Base-by-base conservation (phyloP, 1,140 invertebrate species). In the Doryteuthis pealeii region DNA sequence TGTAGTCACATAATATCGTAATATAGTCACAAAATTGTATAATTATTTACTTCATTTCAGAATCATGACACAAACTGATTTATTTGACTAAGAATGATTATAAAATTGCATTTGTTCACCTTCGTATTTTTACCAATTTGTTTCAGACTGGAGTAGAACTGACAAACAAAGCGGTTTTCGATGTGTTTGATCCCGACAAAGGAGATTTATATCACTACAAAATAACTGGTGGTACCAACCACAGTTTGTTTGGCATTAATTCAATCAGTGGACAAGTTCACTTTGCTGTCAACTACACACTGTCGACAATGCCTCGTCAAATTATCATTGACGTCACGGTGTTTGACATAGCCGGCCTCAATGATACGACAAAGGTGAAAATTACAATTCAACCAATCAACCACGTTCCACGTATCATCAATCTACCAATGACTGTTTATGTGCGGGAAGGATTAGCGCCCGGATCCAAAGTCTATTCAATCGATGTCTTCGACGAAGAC, bases 241-340 rank as follows among this genome's bases (percentile, higher is more conserved):
- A 35, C 28, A 68, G 66, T 68, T 30, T 68, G 2, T 68, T 68
- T 68, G 32, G 22, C 8, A 68, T 68, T 30, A 30, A 68, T 68
- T 18, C 26, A 1, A 68, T 22, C 22, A 68, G n/a, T 26, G 66
- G 66, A 28, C 22, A 68, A 68, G 5, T 68, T 18, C 18, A 35
- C 66, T 68, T 68, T 68, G 66, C 66, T 22, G 66, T 68, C 32
- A 35, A 68, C 1, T 68, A 32, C 66, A 31, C 15, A 3, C 18
- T 32, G 6, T 18, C 28, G 6, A 68, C 66, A 0, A 68, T 68
- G 66, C 66, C 66, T 8, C 18, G 18, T 18, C 1, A 5, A 6
- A 30, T 2, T 4, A 30, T 22, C n/a, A 31, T 68, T 22, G 18
- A 32, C 30, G 66, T 68, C 22, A 15, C 66, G 12, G 66, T 32